Evolutionary conservation across 2,113 vertebrate species (phyloP).

Genomic region (Pseudopipra pipra): DNA sequence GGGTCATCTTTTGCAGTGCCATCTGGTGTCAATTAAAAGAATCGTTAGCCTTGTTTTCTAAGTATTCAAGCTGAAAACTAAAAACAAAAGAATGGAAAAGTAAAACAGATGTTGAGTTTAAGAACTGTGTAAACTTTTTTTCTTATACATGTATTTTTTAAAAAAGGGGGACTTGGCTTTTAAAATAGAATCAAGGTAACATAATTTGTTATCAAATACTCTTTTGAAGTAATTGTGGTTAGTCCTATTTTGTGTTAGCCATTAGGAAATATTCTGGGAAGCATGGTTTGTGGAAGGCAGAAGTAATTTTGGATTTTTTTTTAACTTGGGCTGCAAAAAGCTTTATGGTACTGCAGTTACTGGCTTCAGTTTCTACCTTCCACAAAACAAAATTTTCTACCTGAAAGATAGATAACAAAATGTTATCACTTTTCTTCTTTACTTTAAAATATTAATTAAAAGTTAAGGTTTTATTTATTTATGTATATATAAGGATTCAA

Average conservation of each 20-base stretch:
- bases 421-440: not conserved
- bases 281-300: not conserved
- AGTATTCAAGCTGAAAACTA: not conserved
- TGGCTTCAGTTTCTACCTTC: not conserved
- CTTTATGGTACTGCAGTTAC: not conserved
- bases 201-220: not conserved
- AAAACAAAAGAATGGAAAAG: not conserved
- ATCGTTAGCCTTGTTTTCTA: not conserved
- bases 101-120: not conserved
- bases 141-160: not conserved
- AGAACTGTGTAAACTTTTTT: not conserved
- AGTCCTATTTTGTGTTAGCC: not conserved
- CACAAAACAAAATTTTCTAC: not conserved
- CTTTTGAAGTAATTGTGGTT: not conserved
- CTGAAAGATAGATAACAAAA: not conserved
- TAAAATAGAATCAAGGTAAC: not conserved
- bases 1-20: slow-evolving; percentile 13
- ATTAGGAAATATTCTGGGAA: not conserved
- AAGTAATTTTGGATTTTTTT: not conserved
- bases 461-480: not conserved
- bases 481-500: not conserved
- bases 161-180: not conserved
- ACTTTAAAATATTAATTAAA: not conserved
- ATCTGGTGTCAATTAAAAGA: slow-evolving; percentile 28
- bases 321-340: not conserved